Percentiles rank a stretch among this genome's conserved stretches.
phyloP scores from a whole-genome alignment of 2,797 vertebrate genomes.

The Chelon auratus region DNA sequence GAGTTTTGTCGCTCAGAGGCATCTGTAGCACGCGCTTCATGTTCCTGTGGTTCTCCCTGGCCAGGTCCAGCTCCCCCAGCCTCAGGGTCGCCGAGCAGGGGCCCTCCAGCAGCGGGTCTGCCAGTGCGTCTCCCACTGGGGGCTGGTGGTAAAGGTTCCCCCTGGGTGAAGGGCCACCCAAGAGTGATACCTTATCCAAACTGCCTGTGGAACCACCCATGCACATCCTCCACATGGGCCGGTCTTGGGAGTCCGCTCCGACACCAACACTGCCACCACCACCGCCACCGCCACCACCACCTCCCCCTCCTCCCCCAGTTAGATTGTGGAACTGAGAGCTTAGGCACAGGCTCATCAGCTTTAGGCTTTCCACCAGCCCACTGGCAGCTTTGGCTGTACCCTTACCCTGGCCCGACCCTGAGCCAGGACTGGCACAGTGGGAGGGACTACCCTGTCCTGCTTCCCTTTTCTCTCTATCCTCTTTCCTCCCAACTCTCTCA shows the following conservation, averaged over 20 bases:
- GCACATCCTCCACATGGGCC: slow-evolving; percentile 97
- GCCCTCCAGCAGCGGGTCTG: slow-evolving; percentile 75
- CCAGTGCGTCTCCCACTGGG: slow-evolving; percentile 66
- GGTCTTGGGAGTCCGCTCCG: slow-evolving; percentile 89
- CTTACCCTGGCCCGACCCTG: slow-evolving; percentile 77
- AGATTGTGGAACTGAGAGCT: slow-evolving; percentile 92
- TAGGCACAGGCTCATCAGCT: slow-evolving; percentile 95
- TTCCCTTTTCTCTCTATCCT: slow-evolving; percentile 45
- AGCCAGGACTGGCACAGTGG: slow-evolving; percentile 75
- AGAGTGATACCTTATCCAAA: slow-evolving; percentile 83
- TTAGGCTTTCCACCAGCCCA: slow-evolving; percentile 95
- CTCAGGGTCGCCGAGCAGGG: slow-evolving; percentile 87
- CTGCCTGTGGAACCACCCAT: slow-evolving; percentile 88
- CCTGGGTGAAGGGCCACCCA: slow-evolving; percentile 77
- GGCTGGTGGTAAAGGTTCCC: slow-evolving; percentile 74
- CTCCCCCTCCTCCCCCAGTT: slow-evolving; percentile 74
- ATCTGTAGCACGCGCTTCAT: slow-evolving; percentile 95
- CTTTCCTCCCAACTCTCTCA: slow-evolving; percentile 80
- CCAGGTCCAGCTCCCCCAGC: slow-evolving; percentile 87
- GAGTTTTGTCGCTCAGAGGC: slow-evolving; percentile 97
- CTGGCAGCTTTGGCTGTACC: slow-evolving; percentile 85
- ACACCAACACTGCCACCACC: slow-evolving; percentile 65
- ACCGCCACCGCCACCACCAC: slow-evolving; percentile 39
- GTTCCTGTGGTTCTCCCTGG: slow-evolving; percentile 91
- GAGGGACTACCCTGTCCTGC: slow-evolving; percentile 81